These are phyloP conservation scores for Andrena cerasifolii DNA, from an alignment of 1,140 invertebrate genomes.

Conservation along the genomic window DNA sequence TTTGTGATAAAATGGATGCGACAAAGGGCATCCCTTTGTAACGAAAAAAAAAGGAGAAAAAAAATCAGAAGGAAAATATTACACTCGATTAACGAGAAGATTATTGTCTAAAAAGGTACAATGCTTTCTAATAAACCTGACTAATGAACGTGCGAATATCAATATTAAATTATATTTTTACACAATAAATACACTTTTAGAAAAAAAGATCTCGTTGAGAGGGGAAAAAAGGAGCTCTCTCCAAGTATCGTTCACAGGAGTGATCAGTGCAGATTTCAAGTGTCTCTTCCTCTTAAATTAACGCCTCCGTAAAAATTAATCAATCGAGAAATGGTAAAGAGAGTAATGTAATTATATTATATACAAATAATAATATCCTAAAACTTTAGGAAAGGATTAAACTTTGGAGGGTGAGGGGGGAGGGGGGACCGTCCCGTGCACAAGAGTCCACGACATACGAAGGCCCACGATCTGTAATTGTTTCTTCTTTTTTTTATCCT, in stretches of 20 bases:
- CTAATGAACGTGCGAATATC: background rate
- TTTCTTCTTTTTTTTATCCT: slow-evolving; percentile 61
- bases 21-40: background rate
- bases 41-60: background rate
- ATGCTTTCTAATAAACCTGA: slow-evolving; percentile 15
- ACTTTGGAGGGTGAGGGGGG: slow-evolving; percentile 73
- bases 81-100: background rate
- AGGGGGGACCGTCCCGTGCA: slow-evolving; percentile 72
- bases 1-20: background rate
- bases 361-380: slow-evolving; percentile 77
- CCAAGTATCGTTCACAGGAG: slow-evolving; percentile 16
- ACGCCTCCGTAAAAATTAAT: slow-evolving; percentile 74
- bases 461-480: slow-evolving; percentile 73
- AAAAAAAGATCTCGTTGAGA: background rate
- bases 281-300: slow-evolving; percentile 70
- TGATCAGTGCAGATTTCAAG: slow-evolving; percentile 72
- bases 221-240: background rate
- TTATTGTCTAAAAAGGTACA: slow-evolving; percentile 14
- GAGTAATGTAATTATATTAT: slow-evolving; percentile 73
- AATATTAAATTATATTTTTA: slow-evolving; percentile 33
- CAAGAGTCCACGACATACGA: slow-evolving; percentile 72
- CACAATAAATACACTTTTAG: slow-evolving; percentile 21
- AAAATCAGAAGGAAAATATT: background rate
- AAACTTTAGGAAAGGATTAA: slow-evolving; percentile 72
- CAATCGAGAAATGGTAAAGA: slow-evolving; percentile 72